A percentile compares a stretch with the other conserved stretches of the same genome.
These are phyloP conservation scores for Cettia cetti DNA, from an alignment of 2,113 vertebrate species.

Conservation along the genomic window DNA sequence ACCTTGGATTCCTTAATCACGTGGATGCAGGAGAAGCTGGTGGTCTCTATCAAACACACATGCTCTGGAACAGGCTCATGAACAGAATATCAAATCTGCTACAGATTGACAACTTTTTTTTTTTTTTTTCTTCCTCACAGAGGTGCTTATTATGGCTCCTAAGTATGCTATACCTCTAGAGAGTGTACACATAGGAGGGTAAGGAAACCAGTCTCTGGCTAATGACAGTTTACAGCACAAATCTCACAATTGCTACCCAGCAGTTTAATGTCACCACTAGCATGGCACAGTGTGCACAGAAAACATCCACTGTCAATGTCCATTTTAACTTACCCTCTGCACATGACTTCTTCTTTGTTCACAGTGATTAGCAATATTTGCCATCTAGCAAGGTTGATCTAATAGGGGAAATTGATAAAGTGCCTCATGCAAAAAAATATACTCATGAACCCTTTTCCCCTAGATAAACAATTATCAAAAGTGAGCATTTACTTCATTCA, in stretches of 20 bases:
- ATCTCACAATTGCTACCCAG: neutral
- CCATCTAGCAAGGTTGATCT: neutral
- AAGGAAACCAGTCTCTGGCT: neutral
- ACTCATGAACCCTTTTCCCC: neutral
- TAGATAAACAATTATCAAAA: neutral
- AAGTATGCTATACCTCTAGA: neutral
- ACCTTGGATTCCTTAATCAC: neutral
- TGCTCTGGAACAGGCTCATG: neutral
- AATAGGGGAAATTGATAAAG: neutral
- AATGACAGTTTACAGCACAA: neutral
- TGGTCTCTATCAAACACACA: fast-evolving
- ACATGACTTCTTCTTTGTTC: neutral
- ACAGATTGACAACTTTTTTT: neutral
- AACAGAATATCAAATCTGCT: neutral
- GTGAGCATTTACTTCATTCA: neutral
- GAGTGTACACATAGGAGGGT: neutral
- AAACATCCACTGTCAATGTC: neutral
- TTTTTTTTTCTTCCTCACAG: neutral
- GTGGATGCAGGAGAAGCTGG: neutral
- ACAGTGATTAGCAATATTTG: neutral
- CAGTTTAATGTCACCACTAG: neutral
- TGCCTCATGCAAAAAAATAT: neutral
- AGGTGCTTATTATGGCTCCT: neutral
- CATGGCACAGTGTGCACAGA: neutral
- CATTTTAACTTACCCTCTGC: neutral